Conservation (phyloP, 2,113 vertebrate species). For the Gopherus evgoodei region DNA sequence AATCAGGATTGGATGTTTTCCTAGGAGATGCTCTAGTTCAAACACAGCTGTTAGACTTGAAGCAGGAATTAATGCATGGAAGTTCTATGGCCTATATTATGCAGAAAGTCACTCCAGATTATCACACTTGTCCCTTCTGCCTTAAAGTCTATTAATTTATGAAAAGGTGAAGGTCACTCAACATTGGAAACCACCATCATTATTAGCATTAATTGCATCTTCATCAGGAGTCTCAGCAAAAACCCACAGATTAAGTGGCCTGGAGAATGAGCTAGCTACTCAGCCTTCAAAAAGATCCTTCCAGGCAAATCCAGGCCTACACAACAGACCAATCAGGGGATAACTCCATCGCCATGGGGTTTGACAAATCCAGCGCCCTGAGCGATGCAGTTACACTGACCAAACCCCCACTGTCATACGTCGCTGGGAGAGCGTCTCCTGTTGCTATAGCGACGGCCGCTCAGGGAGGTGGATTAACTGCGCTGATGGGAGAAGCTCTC, state of each 20-base stretch:
- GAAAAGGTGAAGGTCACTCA: too few species aligned
- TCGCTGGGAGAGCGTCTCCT: too few species aligned
- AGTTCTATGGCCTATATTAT: background rate
- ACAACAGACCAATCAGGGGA: too few species aligned
- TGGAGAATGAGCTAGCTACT: background rate
- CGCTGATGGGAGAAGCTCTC: too few species aligned
- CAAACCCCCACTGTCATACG: too few species aligned
- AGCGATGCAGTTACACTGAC: too few species aligned
- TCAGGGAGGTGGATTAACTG: too few species aligned
- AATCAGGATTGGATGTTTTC: background rate
- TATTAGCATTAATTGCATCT: background rate
- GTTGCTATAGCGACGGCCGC: too few species aligned
- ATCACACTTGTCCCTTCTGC: background rate
- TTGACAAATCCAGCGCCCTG: too few species aligned
- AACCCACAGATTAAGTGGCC: background rate
- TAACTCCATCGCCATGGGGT: too few species aligned
- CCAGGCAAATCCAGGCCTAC: background rate
- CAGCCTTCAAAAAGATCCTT: background rate
- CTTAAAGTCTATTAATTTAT: too few species aligned
- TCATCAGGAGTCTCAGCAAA: background rate
- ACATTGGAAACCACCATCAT: background rate
- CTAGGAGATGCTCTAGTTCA: background rate
- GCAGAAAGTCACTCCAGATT: background rate
- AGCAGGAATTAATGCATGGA: background rate
- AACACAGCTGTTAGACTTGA: background rate